These are phyloP conservation scores for Aphelocoma coerulescens DNA, from an alignment of 2,113 vertebrate species.

Conservation along the genomic window DNA sequence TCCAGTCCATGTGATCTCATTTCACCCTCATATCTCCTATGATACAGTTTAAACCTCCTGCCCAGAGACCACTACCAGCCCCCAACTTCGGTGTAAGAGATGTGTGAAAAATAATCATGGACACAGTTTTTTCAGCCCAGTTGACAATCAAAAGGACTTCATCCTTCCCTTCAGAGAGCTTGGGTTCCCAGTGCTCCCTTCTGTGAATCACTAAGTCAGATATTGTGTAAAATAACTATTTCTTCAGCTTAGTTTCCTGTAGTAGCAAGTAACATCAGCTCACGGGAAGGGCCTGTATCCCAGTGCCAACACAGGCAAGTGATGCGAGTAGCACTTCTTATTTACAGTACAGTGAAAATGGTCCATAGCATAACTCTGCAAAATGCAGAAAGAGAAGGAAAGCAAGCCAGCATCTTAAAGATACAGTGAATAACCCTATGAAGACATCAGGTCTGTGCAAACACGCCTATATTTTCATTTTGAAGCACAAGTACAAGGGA, in stretches of 20 bases:
- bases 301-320: not conserved
- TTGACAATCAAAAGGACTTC: not conserved
- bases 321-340: not conserved
- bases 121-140: not conserved
- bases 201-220: not conserved
- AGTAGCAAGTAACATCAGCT: not conserved
- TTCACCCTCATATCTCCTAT: not conserved
- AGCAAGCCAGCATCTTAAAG: not conserved
- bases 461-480: not conserved
- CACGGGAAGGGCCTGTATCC: not conserved
- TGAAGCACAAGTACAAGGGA: not conserved
- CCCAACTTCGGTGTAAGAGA: not conserved
- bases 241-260: not conserved
- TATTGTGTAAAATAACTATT: not conserved
- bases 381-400: not conserved
- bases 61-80: not conserved
- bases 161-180: not conserved
- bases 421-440: not conserved
- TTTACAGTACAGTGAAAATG: not conserved
- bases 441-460: not conserved
- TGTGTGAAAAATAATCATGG: not conserved
- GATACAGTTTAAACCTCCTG: not conserved
- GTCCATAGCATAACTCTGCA: not conserved
- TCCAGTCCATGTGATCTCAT: not conserved
- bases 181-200: not conserved